These are phyloP conservation scores for Listrodromus nycthemerus DNA, from an alignment of 2,888 invertebrate species.

Conservation along the genomic window DNA sequence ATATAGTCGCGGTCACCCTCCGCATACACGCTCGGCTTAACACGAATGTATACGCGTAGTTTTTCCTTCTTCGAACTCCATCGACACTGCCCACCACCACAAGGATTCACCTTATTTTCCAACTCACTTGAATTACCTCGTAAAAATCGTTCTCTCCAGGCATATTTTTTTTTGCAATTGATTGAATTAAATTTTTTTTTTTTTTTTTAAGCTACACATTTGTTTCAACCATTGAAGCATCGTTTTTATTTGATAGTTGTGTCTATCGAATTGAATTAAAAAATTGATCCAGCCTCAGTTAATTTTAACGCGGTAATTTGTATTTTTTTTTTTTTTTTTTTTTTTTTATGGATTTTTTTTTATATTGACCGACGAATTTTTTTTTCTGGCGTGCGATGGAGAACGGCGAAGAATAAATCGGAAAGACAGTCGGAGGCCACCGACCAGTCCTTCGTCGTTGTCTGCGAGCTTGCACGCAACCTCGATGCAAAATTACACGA, in stretches of 20 bases:
- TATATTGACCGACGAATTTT: background rate
- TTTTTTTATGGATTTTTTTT: background rate
- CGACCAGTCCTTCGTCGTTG: conserved; percentile 24
- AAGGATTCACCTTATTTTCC: background rate
- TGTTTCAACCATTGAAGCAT: too few relatives aligned
- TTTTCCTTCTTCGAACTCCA: background rate
- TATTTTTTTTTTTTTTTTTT: background rate
- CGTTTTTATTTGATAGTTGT: too few relatives aligned
- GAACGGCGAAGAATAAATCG: background rate
- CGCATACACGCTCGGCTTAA: conserved; percentile 19
- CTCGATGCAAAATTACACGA: conserved; percentile 39
- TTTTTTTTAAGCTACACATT: background rate
- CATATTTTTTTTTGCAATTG: background rate
- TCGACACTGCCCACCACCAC: background rate
- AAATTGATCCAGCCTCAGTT: too few relatives aligned
- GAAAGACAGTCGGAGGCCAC: conserved; percentile 2
- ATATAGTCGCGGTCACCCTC: conserved; percentile 67
- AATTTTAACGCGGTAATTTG: background rate
- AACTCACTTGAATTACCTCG: background rate
- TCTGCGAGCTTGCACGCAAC: conserved; percentile 58
- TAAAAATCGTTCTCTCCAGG: too few relatives aligned
- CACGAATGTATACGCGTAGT: conserved; percentile 1
- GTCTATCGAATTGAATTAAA: too few relatives aligned
- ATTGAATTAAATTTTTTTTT: background rate
- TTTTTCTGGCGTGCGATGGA: background rate